These are phyloP conservation scores for Autographa gamma DNA, from an alignment of 2,888 invertebrate species.

Conservation along the genomic window DNA sequence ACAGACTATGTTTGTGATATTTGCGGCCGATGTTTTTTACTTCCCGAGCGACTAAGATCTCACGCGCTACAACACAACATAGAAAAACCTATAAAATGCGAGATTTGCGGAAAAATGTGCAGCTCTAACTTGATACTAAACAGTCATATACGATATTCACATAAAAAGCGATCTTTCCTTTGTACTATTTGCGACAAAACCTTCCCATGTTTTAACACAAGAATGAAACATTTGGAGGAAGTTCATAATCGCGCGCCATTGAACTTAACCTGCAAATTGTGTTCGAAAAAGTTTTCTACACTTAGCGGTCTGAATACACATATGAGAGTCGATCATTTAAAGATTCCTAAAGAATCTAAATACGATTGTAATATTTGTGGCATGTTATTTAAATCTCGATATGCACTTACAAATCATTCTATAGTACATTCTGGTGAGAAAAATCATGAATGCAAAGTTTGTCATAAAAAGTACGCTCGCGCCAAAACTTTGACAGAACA, in stretches of 20 bases:
- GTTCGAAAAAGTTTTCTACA: conserved; percentile 47
- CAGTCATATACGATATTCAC: conserved; percentile 66
- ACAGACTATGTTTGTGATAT: conserved; percentile 78
- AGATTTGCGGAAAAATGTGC: conserved; percentile 51
- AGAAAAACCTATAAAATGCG: conserved; percentile 41
- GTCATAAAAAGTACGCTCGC: conserved; percentile 69
- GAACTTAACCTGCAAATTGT: conserved; percentile 54
- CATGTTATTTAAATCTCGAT: conserved; percentile 41
- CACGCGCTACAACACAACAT: conserved; percentile 42
- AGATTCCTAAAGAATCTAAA: conserved; percentile 34
- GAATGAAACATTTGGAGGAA: conserved; percentile 51
- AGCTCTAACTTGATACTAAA: conserved; percentile 34
- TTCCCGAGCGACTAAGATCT: conserved; percentile 50
- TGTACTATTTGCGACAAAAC: conserved; percentile 55
- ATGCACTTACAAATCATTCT: conserved; percentile 27
- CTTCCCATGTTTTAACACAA: conserved; percentile 35
- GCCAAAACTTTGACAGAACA: conserved; percentile 64
- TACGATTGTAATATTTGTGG: conserved; percentile 42
- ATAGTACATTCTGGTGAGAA: conserved; percentile 64
- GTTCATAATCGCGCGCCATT: conserved; percentile 48
- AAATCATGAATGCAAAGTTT: conserved; percentile 76
- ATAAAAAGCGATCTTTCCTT: conserved; percentile 62
- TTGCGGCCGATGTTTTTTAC: conserved; percentile 78
- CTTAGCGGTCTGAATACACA: conserved; percentile 47
- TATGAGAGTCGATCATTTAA: conserved; percentile 48